Conservation (phyloP, 2,113 vertebrate species). For the Sphyrna mokarran region DNA sequence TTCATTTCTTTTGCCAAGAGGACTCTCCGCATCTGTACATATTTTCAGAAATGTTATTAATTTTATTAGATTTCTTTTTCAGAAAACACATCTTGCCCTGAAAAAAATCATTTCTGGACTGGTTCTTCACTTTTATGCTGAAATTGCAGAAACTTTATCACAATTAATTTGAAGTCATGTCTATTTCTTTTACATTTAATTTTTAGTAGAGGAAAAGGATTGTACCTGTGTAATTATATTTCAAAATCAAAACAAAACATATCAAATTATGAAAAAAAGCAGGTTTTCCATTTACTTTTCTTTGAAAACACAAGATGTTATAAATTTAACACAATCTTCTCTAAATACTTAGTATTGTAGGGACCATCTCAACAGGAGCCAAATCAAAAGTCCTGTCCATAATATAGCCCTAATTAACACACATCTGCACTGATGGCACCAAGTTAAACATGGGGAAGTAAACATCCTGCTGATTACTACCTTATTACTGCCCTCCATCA, state of each 20-base stretch:
- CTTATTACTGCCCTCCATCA: too few relatives aligned
- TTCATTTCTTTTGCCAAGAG: conserved; percentile 83
- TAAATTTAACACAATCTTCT: not conserved
- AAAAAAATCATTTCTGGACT: not conserved
- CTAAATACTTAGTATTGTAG: not conserved
- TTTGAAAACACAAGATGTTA: not conserved
- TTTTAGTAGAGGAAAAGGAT: not conserved
- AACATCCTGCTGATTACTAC: too few relatives aligned
- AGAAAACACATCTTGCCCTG: conserved; percentile 39
- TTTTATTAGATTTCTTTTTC: not conserved
- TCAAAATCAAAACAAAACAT: not conserved
- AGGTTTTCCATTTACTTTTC: not conserved
- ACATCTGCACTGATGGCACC: not conserved
- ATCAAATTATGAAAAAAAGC: not conserved
- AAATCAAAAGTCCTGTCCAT: not conserved
- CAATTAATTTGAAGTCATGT: not conserved
- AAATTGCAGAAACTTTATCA: not conserved
- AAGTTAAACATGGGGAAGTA: too few relatives aligned
- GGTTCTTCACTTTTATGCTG: not conserved
- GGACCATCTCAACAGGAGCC: not conserved
- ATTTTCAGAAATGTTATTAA: conserved; percentile 21
- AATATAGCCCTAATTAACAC: not conserved
- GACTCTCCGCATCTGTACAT: conserved; percentile 63
- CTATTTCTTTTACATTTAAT: not conserved
- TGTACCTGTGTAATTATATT: not conserved